These are phyloP conservation scores for Ennomos fuscantarius DNA, from an alignment of 2,888 invertebrate species.

Conservation along the genomic window DNA sequence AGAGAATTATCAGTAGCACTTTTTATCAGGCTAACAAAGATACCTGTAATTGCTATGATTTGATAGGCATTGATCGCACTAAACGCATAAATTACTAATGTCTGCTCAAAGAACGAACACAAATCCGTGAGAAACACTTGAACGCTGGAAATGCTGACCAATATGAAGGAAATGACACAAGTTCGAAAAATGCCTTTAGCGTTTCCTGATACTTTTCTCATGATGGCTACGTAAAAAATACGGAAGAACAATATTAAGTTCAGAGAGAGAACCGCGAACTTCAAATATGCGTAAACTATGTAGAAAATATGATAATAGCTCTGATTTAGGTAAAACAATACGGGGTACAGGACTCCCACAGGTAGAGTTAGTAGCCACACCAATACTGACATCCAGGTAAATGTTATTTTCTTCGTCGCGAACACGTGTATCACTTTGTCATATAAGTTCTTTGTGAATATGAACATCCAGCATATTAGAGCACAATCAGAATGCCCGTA, in stretches of 20 bases:
- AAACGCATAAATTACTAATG: slow-evolving; percentile 22
- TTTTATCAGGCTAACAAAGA: slow-evolving; percentile 27
- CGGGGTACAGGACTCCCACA: slow-evolving; percentile 42
- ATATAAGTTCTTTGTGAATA: slow-evolving; percentile 68
- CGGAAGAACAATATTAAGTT: slow-evolving; percentile 59
- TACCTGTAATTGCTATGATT: slow-evolving; percentile 27
- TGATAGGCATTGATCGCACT: slow-evolving; percentile 45
- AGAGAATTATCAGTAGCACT: slow-evolving; percentile 2
- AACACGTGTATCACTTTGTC: slow-evolving; percentile 68
- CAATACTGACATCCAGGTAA: slow-evolving; percentile 42
- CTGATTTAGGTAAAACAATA: slow-evolving; percentile 9
- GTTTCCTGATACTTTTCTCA: slow-evolving; percentile 25
- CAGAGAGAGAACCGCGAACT: slow-evolving; percentile 46
- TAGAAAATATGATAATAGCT: slow-evolving; percentile 40
- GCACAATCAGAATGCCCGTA: slow-evolving; percentile 48
- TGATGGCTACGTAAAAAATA: slow-evolving; percentile 56
- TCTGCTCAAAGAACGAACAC: slow-evolving; percentile 32
- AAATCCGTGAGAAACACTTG: slow-evolving; percentile 61
- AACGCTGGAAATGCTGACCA: slow-evolving; percentile 60
- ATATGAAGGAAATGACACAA: slow-evolving; percentile 52
- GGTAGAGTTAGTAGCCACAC: slow-evolving; percentile 56
- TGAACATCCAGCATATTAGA: slow-evolving; percentile 63
- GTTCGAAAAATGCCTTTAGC: slow-evolving; percentile 38
- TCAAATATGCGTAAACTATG: slow-evolving; percentile 48
- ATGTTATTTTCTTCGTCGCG: slow-evolving; percentile 43